Percentiles rank a stretch among this genome's conserved stretches.
Evolutionary conservation across 2,113 vertebrate genomes (phyloP).

Genomic region (Heptranchias perlo): DNA sequence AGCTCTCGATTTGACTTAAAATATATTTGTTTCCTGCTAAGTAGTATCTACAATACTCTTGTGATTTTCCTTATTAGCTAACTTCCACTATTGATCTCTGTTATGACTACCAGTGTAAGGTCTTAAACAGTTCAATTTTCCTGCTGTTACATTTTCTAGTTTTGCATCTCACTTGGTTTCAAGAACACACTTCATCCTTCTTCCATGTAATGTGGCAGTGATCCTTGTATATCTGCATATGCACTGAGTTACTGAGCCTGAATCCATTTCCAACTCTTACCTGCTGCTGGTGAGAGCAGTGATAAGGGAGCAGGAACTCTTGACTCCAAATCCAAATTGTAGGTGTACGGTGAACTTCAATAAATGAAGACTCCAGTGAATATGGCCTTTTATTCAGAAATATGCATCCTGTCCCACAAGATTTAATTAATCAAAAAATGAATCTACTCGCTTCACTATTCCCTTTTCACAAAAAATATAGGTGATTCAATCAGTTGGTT

Average conservation of each 20-base stretch:
- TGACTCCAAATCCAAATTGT: not conserved
- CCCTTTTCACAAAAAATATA: not conserved
- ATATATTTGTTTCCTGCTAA: not conserved
- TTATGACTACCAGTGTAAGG: not conserved
- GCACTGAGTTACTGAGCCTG: not conserved
- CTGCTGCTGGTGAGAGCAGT: not conserved
- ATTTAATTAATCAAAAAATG: not conserved
- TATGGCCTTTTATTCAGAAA: not conserved
- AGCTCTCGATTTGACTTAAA: not conserved
- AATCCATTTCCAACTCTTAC: not conserved
- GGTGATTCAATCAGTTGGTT: not conserved
- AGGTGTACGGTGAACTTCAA: not conserved
- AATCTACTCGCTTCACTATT: not conserved
- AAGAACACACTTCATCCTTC: not conserved
- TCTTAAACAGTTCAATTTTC: not conserved
- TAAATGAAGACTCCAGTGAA: not conserved
- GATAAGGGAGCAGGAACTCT: not conserved
- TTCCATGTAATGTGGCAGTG: conserved; percentile 11
- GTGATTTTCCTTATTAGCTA: not conserved
- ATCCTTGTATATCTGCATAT: not conserved
- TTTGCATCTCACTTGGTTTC: not conserved
- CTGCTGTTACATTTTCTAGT: not conserved
- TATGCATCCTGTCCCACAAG: not conserved
- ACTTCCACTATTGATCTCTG: not conserved
- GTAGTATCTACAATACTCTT: not conserved